Evolutionary conservation across 2,113 vertebrate species (phyloP).

Genomic region (Takifugu flavidus): DNA sequence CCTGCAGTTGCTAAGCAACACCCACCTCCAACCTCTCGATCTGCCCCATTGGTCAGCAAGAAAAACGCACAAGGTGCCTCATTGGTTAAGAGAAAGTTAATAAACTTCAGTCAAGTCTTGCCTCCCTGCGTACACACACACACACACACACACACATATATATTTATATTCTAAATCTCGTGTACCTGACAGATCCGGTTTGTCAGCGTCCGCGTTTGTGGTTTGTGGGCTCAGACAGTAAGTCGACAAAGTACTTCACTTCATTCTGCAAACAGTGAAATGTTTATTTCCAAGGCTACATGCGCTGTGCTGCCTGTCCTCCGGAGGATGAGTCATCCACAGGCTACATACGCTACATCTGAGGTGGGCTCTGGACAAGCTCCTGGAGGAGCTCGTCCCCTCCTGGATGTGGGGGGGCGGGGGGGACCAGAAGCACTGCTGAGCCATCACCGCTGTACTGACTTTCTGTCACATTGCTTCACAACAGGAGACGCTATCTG

Average conservation of each 20-base stretch:
- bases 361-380: slow-evolving; percentile 63
- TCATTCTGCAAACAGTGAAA: slow-evolving; percentile 54
- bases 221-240: slow-evolving; percentile 45
- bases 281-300: slow-evolving; percentile 72
- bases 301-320: slow-evolving; percentile 65
- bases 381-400: slow-evolving; percentile 35
- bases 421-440: slow-evolving; percentile 50
- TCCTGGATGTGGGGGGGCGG: slow-evolving; percentile 48
- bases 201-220: slow-evolving; percentile 42
- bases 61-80: slow-evolving; percentile 66
- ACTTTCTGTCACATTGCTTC: slow-evolving; percentile 75
- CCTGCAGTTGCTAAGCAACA: slow-evolving; percentile 86
- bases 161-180: slow-evolving; percentile 13
- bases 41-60: slow-evolving; percentile 73
- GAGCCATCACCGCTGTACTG: slow-evolving; percentile 68
- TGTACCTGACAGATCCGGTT: slow-evolving; percentile 16
- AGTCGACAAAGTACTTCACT: slow-evolving; percentile 57
- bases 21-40: slow-evolving; percentile 75
- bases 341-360: slow-evolving; percentile 60
- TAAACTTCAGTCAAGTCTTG: slow-evolving; percentile 78
- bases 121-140: slow-evolving; percentile 42
- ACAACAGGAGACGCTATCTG: slow-evolving; percentile 68
- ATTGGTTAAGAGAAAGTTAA: slow-evolving; percentile 80
- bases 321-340: slow-evolving; percentile 75
- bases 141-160: slow-evolving; percentile 2